phyloP scores from a whole-genome alignment of 2,888 invertebrate species.

The Eupelmus urozonus region DNA sequence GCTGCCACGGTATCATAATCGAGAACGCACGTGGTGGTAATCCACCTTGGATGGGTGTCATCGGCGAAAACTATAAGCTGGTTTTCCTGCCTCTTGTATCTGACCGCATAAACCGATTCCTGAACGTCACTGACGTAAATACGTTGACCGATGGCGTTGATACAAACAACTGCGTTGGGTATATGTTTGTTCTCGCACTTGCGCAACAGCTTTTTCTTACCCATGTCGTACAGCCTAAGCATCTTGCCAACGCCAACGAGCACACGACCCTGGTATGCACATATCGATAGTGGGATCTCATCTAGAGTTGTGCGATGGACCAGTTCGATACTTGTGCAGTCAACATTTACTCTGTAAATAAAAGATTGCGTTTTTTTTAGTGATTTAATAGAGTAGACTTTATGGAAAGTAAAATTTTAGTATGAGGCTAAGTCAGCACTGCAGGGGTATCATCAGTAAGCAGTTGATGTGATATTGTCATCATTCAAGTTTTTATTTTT shows the following conservation, averaged over 20 bases:
- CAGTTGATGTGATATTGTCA: constrained; percentile 72
- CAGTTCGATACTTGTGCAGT: constrained; percentile 91
- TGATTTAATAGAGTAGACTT: too few species aligned
- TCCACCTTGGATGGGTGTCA: constrained; percentile 98
- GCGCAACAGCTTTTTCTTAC: constrained; percentile 95
- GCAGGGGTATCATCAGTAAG: constrained; percentile 75
- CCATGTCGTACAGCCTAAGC: constrained; percentile 96
- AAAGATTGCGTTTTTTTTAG: constrained; percentile 60
- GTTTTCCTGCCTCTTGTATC: constrained; percentile 96
- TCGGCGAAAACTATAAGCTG: constrained; percentile 99
- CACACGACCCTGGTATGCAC: constrained; percentile 93
- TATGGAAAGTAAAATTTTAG: constrained; percentile 7
- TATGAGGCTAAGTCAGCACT: constrained; percentile 71
- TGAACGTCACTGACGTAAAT: constrained; percentile 97
- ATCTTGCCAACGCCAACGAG: constrained; percentile 95
- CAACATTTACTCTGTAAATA: constrained; percentile 81
- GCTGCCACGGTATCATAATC: constrained; percentile 98
- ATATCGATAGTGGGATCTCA: constrained; percentile 93
- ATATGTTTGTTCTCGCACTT: constrained; percentile 99
- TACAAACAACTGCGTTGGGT: constrained; percentile 95
- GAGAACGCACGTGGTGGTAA: constrained; percentile 92
- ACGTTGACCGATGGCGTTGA: constrained; percentile 95
- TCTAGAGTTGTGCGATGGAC: constrained; percentile 96
- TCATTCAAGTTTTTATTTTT: constrained; percentile 63
- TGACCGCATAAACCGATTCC: constrained; percentile 96